phyloP scores from a whole-genome alignment of 2,113 vertebrate species.

The Canis aureus region DNA sequence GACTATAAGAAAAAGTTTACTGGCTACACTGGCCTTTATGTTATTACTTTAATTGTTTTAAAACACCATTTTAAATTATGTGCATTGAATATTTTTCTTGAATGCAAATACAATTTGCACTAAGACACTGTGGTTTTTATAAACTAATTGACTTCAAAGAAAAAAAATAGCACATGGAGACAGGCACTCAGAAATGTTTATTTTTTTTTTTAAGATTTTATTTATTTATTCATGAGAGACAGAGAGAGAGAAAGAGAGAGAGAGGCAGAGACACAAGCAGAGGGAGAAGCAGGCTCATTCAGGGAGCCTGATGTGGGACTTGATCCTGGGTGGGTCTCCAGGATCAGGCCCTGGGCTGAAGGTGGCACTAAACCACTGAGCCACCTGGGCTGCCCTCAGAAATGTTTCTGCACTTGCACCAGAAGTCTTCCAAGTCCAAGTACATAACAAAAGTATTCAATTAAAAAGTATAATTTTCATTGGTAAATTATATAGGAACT shows the following conservation, averaged over 20 bases:
- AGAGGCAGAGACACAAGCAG: too few species aligned
- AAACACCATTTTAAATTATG: background rate
- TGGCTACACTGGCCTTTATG: background rate
- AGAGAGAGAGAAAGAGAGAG: too few species aligned
- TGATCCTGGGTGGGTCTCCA: too few species aligned
- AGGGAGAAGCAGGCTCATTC: too few species aligned
- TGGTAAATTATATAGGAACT: background rate
- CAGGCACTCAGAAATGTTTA: background rate
- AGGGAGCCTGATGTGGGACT: too few species aligned
- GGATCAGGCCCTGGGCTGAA: too few species aligned
- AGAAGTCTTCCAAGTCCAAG: background rate
- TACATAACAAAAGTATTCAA: background rate
- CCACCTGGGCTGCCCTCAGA: too few species aligned
- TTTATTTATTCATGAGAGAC: too few species aligned
- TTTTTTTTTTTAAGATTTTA: background rate
- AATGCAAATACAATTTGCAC: background rate
- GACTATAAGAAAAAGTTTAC: background rate
- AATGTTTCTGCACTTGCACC: background rate
- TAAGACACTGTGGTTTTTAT: background rate
- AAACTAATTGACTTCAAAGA: background rate
- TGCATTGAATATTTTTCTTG: background rate
- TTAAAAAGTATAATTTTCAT: background rate
- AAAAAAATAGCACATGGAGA: background rate
- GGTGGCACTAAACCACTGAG: too few species aligned
- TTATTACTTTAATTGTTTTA: conserved; percentile 23